phyloP scores from a whole-genome alignment of 1,140 invertebrate genomes.

The Thaumatotibia leucotreta region DNA sequence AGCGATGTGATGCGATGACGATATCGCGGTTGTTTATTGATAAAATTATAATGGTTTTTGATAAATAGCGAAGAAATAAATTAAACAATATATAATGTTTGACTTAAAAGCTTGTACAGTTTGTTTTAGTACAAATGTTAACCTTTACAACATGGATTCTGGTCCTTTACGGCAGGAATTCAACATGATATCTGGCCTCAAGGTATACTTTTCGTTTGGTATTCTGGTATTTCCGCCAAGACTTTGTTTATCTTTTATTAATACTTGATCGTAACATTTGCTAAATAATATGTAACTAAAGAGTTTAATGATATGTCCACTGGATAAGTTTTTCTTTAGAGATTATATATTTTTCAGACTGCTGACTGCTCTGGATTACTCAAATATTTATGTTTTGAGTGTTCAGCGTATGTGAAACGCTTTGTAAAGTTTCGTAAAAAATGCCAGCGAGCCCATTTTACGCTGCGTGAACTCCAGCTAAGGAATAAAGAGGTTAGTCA shows the following conservation, averaged over 20 bases:
- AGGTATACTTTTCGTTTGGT: slow-evolving; percentile 34
- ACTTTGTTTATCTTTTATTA: slow-evolving; percentile 18
- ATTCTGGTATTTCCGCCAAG: neutral
- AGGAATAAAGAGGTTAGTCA: slow-evolving; percentile 45
- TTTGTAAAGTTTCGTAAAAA: slow-evolving; percentile 53
- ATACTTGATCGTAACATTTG: slow-evolving; percentile 11
- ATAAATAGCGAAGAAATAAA: neutral
- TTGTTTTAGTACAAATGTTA: slow-evolving; percentile 51
- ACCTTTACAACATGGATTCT: slow-evolving; percentile 43
- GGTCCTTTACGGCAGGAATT: slow-evolving; percentile 44
- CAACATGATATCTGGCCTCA: slow-evolving; percentile 51
- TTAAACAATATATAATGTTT: slow-evolving; percentile 34
- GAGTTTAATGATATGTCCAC: neutral
- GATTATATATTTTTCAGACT: slow-evolving; percentile 38
- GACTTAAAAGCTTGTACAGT: slow-evolving; percentile 54
- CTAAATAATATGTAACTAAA: neutral
- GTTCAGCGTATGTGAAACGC: slow-evolving; percentile 41
- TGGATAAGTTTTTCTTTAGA: slow-evolving; percentile 4
- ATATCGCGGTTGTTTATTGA: slow-evolving; percentile 2
- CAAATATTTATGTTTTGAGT: slow-evolving; percentile 52
- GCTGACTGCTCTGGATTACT: slow-evolving; percentile 41
- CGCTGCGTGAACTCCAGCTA: slow-evolving; percentile 44
- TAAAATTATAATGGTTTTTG: neutral
- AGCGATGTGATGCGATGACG: neutral
- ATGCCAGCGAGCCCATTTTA: slow-evolving; percentile 55